Base-by-base conservation (phyloP, 2,797 vertebrate species). In the Oreochromis grahami region DNA sequence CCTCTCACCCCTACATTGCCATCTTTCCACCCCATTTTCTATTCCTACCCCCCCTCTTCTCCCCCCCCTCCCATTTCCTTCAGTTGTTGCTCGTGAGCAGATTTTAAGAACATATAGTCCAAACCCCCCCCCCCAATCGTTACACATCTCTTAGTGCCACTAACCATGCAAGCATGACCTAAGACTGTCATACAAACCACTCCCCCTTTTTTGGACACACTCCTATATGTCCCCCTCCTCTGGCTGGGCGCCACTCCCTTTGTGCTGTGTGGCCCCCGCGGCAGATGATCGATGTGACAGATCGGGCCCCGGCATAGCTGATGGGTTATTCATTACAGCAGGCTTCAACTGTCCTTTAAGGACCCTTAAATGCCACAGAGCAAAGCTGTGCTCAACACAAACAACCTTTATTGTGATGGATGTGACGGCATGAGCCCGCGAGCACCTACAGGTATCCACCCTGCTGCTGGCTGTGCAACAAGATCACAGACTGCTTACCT, bases 321-420 rank as follows among this genome's bases (percentile, higher is more conserved):
- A 94, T 94, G 90, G 86, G 88, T 93, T 94, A 95, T 95, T 95
- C 93, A 96, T 95, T 94, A 95, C 74, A 87, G 68, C 86, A 4
- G 63, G 78, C 76, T 91, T 87, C 85, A 87, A 92, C 84, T 92
- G 90, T 91, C 94, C 94, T 95, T 94, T 90, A 87, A 92, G 92
- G 93, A 80, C 92, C 89, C 87, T 93, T 92, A 94, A 95, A 93
- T 91, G 90, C 90, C 90, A 86, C 77, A 15, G 55, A 91, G 88
- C 68, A 19, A 86, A 51, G 87, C 85, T 41, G 63, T 24, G 79
- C 84, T 89, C 88, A 84, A 80, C 89, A 77, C 83, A 84, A 86
- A 87, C 88, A 88, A 86, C 86, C 85, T 91, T 93, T 86, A 93
- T 85, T 82, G 76, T 93, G 94, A 95, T 95, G 86, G 90, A 95